These are phyloP conservation scores for Xiphias gladius DNA, from an alignment of 2,113 vertebrate species.

Conservation along the genomic window DNA sequence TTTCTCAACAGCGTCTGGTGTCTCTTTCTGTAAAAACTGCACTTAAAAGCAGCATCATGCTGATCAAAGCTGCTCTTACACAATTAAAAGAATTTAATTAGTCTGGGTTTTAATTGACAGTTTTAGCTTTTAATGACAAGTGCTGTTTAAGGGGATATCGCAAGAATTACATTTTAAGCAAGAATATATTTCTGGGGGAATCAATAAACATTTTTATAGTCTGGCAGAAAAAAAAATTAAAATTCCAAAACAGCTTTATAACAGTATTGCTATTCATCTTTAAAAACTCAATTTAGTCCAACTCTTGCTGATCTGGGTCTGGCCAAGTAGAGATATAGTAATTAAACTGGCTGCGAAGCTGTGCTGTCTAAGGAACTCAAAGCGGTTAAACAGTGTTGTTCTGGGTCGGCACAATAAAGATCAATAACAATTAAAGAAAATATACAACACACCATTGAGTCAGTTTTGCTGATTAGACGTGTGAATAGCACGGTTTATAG, in stretches of 20 bases:
- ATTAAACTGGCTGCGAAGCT: constrained; percentile 31
- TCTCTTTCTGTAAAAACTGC: neutral
- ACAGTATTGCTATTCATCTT: neutral
- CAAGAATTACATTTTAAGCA: neutral
- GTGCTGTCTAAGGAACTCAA: neutral
- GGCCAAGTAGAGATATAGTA: constrained; percentile 4
- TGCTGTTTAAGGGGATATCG: neutral
- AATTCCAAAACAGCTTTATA: neutral
- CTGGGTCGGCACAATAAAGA: constrained; percentile 13
- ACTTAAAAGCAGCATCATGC: neutral
- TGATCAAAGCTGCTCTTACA: neutral
- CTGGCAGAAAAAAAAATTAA: neutral
- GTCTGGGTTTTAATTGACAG: neutral
- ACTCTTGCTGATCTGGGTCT: constrained; percentile 4
- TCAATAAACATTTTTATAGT: neutral
- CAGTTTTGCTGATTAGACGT: constrained; percentile 8
- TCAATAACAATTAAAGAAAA: neutral
- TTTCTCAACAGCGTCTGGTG: neutral
- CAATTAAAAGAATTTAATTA: neutral
- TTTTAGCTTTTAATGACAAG: neutral
- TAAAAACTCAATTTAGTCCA: constrained; percentile 3
- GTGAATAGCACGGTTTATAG: constrained; percentile 6
- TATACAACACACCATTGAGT: neutral
- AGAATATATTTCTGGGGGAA: neutral
- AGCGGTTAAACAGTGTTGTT: constrained; percentile 18